Evolutionary conservation across 1,140 invertebrate species (phyloP).

Genomic region (Wasmannia auropunctata): DNA sequence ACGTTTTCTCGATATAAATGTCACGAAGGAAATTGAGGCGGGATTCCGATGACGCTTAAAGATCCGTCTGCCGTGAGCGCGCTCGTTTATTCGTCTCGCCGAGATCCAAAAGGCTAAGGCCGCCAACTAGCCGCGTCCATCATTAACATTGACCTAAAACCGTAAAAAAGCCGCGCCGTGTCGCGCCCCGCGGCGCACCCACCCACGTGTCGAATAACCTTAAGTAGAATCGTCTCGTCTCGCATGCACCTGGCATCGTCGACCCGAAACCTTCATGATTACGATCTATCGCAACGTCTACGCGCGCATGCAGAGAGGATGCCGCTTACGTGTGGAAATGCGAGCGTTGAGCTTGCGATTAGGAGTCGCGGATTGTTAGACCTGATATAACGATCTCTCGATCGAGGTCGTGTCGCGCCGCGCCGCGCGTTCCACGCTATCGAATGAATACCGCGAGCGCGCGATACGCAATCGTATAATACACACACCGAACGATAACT

Average conservation of each 20-base stretch:
- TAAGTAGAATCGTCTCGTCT: background rate
- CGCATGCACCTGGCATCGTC: background rate
- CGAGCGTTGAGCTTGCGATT: background rate
- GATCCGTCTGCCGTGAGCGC: background rate
- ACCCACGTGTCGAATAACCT: background rate
- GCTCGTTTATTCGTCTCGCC: background rate
- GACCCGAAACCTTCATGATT: background rate
- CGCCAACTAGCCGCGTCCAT: background rate
- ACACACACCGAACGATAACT: background rate
- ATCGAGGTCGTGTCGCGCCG: slow-evolving; percentile 22
- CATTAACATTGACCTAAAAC: slow-evolving; percentile 19
- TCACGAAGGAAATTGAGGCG: background rate
- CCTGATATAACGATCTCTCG: background rate
- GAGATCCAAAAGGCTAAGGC: background rate
- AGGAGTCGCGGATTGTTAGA: background rate
- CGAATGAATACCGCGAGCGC: background rate
- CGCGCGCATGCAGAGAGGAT: background rate
- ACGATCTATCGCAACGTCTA: background rate
- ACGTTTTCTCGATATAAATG: background rate
- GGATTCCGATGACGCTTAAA: background rate
- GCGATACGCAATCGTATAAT: slow-evolving; percentile 9
- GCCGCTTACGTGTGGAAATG: background rate
- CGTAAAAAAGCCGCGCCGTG: background rate
- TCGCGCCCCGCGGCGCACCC: background rate
- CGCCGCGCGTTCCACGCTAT: background rate